Evolutionary conservation across 2,113 vertebrate genomes (phyloP).

Genomic region (Ceratotherium simum): DNA sequence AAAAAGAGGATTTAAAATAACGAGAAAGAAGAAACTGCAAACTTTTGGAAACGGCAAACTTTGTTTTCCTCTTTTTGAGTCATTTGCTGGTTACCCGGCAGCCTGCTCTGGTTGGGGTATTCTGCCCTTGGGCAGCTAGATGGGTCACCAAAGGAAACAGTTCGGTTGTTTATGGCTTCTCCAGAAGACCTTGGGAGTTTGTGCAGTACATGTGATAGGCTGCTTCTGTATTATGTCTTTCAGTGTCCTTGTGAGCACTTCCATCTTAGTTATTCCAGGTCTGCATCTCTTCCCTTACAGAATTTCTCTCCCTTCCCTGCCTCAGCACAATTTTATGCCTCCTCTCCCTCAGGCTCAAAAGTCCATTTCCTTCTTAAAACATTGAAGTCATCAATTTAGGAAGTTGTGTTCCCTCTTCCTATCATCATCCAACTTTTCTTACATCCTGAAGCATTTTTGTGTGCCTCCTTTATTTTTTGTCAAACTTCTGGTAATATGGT

Average conservation of each 20-base stretch:
- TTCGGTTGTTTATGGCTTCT: background rate
- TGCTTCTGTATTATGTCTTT: slow-evolving; percentile 4
- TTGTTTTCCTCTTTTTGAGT: background rate
- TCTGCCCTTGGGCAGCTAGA: background rate
- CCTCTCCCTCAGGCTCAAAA: background rate
- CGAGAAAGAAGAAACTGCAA: background rate
- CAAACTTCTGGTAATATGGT: background rate
- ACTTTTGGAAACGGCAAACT: background rate
- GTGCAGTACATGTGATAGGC: background rate
- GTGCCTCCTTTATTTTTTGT: slow-evolving; percentile 31
- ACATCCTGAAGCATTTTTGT: background rate
- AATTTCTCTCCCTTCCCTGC: background rate
- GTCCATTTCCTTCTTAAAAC: slow-evolving; percentile 35
- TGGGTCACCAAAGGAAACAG: background rate
- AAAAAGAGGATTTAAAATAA: background rate
- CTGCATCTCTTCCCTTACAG: background rate
- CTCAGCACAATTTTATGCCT: background rate
- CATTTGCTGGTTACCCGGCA: background rate
- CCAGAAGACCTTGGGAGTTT: background rate
- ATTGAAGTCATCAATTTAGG: background rate
- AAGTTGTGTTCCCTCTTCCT: background rate
- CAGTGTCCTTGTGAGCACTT: background rate
- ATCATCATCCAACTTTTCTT: slow-evolving; percentile 6
- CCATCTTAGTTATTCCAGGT: background rate
- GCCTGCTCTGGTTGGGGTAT: background rate